Base-by-base conservation (phyloP, 2,888 invertebrate species). In the Cephonodes hylas region DNA sequence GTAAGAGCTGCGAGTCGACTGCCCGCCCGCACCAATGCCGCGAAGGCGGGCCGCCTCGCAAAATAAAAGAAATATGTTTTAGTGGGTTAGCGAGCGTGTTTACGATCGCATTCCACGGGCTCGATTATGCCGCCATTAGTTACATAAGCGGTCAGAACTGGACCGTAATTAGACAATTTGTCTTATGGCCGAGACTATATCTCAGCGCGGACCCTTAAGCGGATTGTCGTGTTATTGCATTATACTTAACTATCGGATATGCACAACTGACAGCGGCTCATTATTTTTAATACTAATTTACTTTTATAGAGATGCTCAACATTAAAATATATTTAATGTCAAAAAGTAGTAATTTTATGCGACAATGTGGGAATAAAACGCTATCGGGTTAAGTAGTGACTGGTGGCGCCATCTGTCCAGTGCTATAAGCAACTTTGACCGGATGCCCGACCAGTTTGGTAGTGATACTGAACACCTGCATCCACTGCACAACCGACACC, bases 11-110 rank as follows among this genome's bases (percentile, higher is more conserved):
- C 27, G 31, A 38, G 38, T 27, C 73, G 75, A 34, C 27, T 15
- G 53, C 23, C 42, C 73, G 75, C 74, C 69, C 66, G 65, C 68
- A 68, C 75, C 69, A 68, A 79, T 78, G 77, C 76, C 76, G 80
- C 79, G 81, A 81, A 81, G 79, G 83, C 78, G 76, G 76, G 77
- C 76, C 78, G 79, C 83, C 79, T 74, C 73, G 86, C 89, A 89
- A 90, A 91, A 90, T 90, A 91, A 91, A 91, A 91, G 89, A 90
- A 91, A 91, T 91, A 89, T 89, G 87, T 91, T 91, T 92, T 91
- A 91, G 91, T 92, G 88, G 91, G 91, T 91, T 91, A 92, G 88
- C 88, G 80, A 89, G 88, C 85, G 83, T 89, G 88, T 90, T 91
- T 88, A 89, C 87, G 89, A 88, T 88, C 86, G 83, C 83, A 88